Base-by-base conservation (phyloP, 2,113 vertebrate genomes). In the Leptodactylus fuscus region DNA sequence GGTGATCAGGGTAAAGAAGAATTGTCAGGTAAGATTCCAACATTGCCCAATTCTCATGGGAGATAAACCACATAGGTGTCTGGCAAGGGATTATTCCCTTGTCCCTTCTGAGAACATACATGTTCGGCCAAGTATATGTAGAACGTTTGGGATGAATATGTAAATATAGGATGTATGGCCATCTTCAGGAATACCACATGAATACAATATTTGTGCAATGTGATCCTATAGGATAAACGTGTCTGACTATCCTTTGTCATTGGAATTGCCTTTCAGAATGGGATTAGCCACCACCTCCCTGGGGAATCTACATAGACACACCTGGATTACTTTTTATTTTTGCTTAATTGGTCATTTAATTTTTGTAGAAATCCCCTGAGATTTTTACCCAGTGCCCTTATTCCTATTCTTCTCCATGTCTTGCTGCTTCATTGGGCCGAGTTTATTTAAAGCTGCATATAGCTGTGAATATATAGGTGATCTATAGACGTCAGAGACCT, bases 241-340 rank as follows among this genome's bases (percentile, higher is more conserved):
- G 13, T 27, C 27, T 27, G 27, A 24, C 58, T 27, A 27, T 60
- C 58, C n/a, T 60, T 60, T 60, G 22, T 27, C n/a, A 27, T 13
- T 65, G 29, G 1, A 32, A 32, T 65, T 32, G 12, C 24, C 60
- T 32, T 65, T 65, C 27, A 29, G 32, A 27, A 27, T 9, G 20
- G n/a, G n/a, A 60, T 60, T 60, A 27, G n/a, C 12, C 10, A 13
- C 58, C n/a, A 24, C 3, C 58, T 60, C 11, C 58, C 13, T 60
- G 58, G 24, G 53, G 53, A 58, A 58, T 58, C 9, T 58, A n/a
- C 22, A 24, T 7, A n/a, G 53, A 58, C 53, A 58, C 53, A 58
- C 53, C 53, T 58, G 53, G 53, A 58, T n/a, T n/a, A n/a, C n/a
- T 27, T 60, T 60, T 60, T 60, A 60, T 60, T 27, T 60, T 27